Percentiles rank a stretch among this genome's conserved stretches.
Conservation (phyloP, 2,888 invertebrate species). For the Zygaena filipendulae region DNA sequence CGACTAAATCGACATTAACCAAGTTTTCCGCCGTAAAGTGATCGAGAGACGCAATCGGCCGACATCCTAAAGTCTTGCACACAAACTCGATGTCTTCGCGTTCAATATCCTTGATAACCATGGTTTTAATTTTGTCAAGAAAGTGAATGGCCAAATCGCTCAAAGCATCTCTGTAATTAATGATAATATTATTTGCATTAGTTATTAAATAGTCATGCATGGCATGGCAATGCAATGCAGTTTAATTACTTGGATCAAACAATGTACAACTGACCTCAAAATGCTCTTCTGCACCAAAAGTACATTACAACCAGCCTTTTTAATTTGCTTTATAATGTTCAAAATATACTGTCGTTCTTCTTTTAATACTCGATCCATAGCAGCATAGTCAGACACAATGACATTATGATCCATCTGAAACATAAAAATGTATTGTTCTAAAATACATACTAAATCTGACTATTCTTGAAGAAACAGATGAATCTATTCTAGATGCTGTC, state of each 20-base stretch:
- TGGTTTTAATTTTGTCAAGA: slow-evolving; percentile 97
- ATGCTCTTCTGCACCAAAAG: slow-evolving; percentile 88
- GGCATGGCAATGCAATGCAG: slow-evolving; percentile 2
- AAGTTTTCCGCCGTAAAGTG: slow-evolving; percentile 95
- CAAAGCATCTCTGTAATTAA: slow-evolving; percentile 86
- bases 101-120: slow-evolving; percentile 98
- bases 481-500: too few species aligned
- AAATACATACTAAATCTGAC: too few species aligned
- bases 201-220: too few species aligned
- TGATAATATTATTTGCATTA: slow-evolving; percentile 4
- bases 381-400: slow-evolving; percentile 98
- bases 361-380: slow-evolving; percentile 98
- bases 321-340: slow-evolving; percentile 98
- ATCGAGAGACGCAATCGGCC: slow-evolving; percentile 98
- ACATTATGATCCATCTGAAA: slow-evolving; percentile 93
- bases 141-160: slow-evolving; percentile 98
- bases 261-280: slow-evolving; percentile 73
- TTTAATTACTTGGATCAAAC: not conserved
- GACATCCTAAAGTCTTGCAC: slow-evolving; percentile 92
- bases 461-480: too few species aligned
- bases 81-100: slow-evolving; percentile 98
- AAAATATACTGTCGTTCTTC: slow-evolving; percentile 98
- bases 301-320: slow-evolving; percentile 98
- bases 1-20: slow-evolving; percentile 91
- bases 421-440: too few species aligned